Evolutionary conservation across 2,888 invertebrate genomes (phyloP), one percentile per base, ranked within the genome.

Genomic region (Nemoura dubitans): DNA sequence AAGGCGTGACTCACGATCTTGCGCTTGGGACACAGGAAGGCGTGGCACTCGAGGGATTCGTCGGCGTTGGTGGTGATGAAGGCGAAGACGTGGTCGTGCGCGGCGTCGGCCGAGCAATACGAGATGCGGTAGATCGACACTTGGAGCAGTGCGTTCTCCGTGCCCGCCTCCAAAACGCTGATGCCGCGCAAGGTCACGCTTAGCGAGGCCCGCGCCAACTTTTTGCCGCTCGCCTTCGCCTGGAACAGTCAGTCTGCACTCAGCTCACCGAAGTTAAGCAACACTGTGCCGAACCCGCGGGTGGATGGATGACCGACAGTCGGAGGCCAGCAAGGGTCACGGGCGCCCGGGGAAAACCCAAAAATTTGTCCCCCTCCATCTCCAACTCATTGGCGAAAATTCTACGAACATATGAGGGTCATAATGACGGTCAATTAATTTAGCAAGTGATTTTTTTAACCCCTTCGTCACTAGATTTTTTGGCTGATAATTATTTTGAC

Each of bases 41-140:
- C 97, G 91, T 97, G 97, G 89, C 97, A 98, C 89, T 97, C 95
- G 92, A 97, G 95, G 21, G 95, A 94, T 90, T 97, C 97, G 89
- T 95, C 94, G 29, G 93, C 91, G 89, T 95, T 95, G 87, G 95
- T 94, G 43, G 95, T 94, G 87, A 95, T 94, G 91, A 97, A 98
- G 0, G 97, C 97, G 91, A 98, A 97, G 16, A 98, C 96, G 88
- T 96, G 96, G 43, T 96, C 95, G 91, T 97, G 96, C 0, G 95
- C 94, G 5, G 96, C 95, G 91, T 98, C 97, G 83, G 97, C 97
- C 27, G 97, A 97, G 91, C 98, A 98, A 91, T 97, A 97, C 0
- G 97, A 97, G 90, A 98, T 97, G 91, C 97, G 96, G 92, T 97
- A 97, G 91, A 97, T 97, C 26, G 97, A 97, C 76, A 97, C 94